A percentile compares a stretch with the other conserved stretches of the same genome.
These are phyloP conservation scores for Myiothlypis chrysogaster DNA, from an alignment of 2,797 vertebrate species.

Conservation along the genomic window DNA sequence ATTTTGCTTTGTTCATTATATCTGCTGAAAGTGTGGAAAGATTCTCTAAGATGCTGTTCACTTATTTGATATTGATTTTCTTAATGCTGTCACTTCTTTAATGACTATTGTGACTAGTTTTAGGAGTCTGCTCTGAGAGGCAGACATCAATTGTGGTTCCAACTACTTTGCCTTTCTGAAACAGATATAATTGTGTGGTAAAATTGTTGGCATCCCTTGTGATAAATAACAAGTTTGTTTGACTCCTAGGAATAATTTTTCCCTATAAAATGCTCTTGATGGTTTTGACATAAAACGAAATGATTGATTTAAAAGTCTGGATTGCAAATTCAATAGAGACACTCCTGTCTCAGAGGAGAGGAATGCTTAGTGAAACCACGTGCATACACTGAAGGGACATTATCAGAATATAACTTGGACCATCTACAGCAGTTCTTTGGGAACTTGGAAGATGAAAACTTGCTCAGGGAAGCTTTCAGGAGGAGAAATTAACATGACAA, in stretches of 20 bases:
- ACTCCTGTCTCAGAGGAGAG: background rate
- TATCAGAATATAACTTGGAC: background rate
- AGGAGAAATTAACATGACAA: background rate
- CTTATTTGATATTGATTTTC: slow-evolving; percentile 44
- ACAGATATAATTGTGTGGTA: slow-evolving; percentile 27
- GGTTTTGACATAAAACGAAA: slow-evolving; percentile 42
- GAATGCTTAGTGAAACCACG: background rate
- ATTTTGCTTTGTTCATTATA: slow-evolving; percentile 63
- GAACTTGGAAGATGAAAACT: background rate
- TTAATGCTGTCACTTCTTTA: slow-evolving; percentile 27
- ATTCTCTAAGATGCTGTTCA: slow-evolving; percentile 10
- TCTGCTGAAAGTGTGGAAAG: slow-evolving; percentile 14
- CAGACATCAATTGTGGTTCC: slow-evolving; percentile 4
- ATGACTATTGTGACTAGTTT: background rate
- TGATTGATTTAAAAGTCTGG: background rate
- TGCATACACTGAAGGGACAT: background rate
- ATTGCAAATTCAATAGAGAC: background rate
- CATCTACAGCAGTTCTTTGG: background rate
- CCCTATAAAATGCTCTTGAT: slow-evolving; percentile 15
- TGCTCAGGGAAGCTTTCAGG: background rate
- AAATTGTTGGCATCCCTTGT: slow-evolving; percentile 29
- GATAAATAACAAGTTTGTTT: slow-evolving; percentile 42
- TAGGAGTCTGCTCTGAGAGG: background rate
- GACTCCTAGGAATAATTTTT: slow-evolving; percentile 28
- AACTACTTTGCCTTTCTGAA: slow-evolving; percentile 35